These are phyloP conservation scores for Ctena decussata DNA, from an alignment of 2,888 invertebrate species.

Conservation along the genomic window DNA sequence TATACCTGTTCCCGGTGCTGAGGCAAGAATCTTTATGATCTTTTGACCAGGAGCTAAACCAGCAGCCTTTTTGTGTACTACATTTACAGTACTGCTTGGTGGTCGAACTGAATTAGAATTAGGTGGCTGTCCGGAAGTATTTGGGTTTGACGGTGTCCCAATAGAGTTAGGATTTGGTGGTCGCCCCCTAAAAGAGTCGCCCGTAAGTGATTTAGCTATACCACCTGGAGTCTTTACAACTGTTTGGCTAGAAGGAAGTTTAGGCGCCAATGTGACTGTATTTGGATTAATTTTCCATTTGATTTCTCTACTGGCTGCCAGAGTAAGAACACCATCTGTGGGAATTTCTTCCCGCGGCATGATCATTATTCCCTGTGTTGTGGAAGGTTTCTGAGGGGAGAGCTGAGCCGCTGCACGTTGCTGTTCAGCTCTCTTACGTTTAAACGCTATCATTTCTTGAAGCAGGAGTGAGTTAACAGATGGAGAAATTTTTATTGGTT, in stretches of 20 bases:
- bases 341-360: slow-evolving; percentile 55
- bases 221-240: neutral
- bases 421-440: slow-evolving; percentile 53
- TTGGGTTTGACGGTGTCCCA: neutral
- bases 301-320: slow-evolving; percentile 61
- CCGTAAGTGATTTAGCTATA: neutral
- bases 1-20: slow-evolving; percentile 31
- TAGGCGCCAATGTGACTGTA: no score
- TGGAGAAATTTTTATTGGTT: slow-evolving; percentile 1
- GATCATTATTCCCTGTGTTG: slow-evolving; percentile 49
- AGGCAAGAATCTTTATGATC: slow-evolving; percentile 32
- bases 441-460: slow-evolving; percentile 61
- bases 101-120: neutral
- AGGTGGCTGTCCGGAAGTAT: neutral
- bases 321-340: slow-evolving; percentile 46
- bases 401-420: slow-evolving; percentile 37
- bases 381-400: neutral
- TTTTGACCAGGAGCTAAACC: neutral
- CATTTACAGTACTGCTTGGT: neutral
- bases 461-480: slow-evolving; percentile 49
- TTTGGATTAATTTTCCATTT: slow-evolving; percentile 46
- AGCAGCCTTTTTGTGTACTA: neutral
- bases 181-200: neutral
- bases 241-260: neutral
- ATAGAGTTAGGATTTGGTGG: neutral